Evolutionary conservation across 2,888 invertebrate species (phyloP).

Genomic region (Vanessa cardui): DNA sequence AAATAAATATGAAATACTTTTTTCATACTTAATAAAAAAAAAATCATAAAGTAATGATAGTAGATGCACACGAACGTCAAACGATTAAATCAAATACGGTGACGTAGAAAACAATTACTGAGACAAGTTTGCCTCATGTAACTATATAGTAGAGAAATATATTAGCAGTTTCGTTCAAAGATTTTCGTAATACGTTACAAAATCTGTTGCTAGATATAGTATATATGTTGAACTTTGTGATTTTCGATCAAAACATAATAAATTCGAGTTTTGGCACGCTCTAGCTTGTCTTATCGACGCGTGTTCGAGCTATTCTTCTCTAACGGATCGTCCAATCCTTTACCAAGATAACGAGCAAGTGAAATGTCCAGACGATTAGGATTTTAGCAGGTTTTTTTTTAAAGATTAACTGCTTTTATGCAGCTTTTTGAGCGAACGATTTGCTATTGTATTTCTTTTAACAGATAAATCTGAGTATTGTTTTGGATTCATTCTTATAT

Average conservation of each 20-base stretch:
- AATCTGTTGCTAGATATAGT: constrained; percentile 4
- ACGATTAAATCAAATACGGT: background rate
- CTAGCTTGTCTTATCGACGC: constrained; percentile 54
- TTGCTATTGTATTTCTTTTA: background rate
- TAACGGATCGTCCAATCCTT: constrained; percentile 59
- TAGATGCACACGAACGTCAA: background rate
- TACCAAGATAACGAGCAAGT: constrained; percentile 62
- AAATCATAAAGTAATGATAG: background rate
- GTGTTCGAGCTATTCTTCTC: constrained; percentile 55
- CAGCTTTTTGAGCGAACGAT: background rate
- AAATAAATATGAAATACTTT: too few species aligned
- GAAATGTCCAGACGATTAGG: constrained; percentile 41
- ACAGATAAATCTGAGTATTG: background rate
- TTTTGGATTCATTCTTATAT: background rate
- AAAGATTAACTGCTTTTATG: constrained; percentile 9
- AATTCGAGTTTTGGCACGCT: constrained; percentile 67
- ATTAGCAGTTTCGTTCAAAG: background rate
- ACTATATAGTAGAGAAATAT: background rate
- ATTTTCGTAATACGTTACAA: background rate
- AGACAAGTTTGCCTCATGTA: background rate
- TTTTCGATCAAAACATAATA: constrained; percentile 62
- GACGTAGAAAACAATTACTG: background rate
- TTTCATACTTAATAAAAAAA: background rate
- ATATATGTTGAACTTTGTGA: constrained; percentile 36
- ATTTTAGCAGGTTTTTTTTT: constrained; percentile 25